These are phyloP conservation scores for Sylvilagus floridanus DNA, from an alignment of 2,797 vertebrate genomes.

Conservation along the genomic window DNA sequence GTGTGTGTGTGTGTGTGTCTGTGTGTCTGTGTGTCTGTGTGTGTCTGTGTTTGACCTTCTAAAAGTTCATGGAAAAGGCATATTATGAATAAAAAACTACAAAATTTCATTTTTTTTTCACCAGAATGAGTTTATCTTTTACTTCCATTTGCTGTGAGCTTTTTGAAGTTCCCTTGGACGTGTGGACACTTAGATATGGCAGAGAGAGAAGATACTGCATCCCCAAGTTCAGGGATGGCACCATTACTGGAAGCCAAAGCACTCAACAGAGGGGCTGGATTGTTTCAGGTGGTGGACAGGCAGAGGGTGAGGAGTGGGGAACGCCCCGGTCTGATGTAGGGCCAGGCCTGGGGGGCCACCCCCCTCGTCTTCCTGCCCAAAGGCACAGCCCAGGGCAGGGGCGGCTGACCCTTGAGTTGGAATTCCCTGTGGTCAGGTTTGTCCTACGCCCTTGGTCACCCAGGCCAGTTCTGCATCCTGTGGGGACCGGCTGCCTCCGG, in stretches of 20 bases:
- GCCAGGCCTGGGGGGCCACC: too few species aligned
- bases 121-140: too few species aligned
- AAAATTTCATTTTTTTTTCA: too few species aligned
- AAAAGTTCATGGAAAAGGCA: too few species aligned
- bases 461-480: background rate
- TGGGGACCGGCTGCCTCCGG: rapidly evolving
- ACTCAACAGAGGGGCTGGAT: background rate
- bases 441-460: background rate
- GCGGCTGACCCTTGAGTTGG: background rate
- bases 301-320: too few species aligned
- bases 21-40: too few species aligned
- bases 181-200: too few species aligned
- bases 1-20: too few species aligned
- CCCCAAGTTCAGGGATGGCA: background rate
- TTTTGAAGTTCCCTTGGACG: too few species aligned
- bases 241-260: background rate
- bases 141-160: too few species aligned
- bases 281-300: background rate
- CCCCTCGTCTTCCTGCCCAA: background rate
- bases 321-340: background rate
- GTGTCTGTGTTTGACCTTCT: too few species aligned
- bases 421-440: background rate
- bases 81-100: too few species aligned
- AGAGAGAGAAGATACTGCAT: background rate
- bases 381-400: background rate